A percentile compares a stretch with the other conserved stretches of the same genome.
phyloP scores from a whole-genome alignment of 2,888 invertebrate species.

The Harpalus rufipes region DNA sequence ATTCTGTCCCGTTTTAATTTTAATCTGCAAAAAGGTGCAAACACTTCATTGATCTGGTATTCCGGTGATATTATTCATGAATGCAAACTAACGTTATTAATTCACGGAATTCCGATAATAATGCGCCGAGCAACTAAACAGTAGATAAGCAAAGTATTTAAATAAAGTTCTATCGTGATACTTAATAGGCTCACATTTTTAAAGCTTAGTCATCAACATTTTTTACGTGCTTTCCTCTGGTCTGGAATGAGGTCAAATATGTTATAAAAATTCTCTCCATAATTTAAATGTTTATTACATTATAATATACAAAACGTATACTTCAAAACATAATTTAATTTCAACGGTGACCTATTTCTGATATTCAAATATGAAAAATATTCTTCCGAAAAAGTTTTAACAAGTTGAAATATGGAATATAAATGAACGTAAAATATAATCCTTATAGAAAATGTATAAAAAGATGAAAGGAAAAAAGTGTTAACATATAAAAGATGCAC shows the following conservation, averaged over 20 bases:
- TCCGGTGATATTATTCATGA: constrained; percentile 31
- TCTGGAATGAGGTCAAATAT: constrained; percentile 54
- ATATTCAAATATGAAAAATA: constrained; percentile 42
- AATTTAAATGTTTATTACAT: constrained; percentile 49
- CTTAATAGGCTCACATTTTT: constrained; percentile 38
- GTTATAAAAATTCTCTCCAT: constrained; percentile 44
- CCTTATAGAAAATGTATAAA: constrained; percentile 46
- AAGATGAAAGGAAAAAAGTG: constrained; percentile 33
- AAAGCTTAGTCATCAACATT: constrained; percentile 53
- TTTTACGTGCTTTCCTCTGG: constrained; percentile 43
- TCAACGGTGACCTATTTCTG: constrained; percentile 24
- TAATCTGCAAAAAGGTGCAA: not conserved
- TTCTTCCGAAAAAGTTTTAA: constrained; percentile 27
- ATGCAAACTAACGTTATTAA: constrained; percentile 18
- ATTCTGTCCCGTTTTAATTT: not conserved
- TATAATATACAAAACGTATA: constrained; percentile 46
- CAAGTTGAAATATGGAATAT: constrained; percentile 49
- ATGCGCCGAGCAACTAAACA: constrained; percentile 1
- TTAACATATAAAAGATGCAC: constrained; percentile 47
- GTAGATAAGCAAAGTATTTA: constrained; percentile 39
- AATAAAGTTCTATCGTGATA: constrained; percentile 51
- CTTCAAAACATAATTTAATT: constrained; percentile 47
- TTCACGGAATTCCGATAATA: constrained; percentile 40
- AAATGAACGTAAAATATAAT: constrained; percentile 46
- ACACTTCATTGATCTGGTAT: constrained; percentile 4